Evolutionary conservation across 2,888 invertebrate genomes (phyloP).

Genomic region (Chymomyza fuscimana): DNA sequence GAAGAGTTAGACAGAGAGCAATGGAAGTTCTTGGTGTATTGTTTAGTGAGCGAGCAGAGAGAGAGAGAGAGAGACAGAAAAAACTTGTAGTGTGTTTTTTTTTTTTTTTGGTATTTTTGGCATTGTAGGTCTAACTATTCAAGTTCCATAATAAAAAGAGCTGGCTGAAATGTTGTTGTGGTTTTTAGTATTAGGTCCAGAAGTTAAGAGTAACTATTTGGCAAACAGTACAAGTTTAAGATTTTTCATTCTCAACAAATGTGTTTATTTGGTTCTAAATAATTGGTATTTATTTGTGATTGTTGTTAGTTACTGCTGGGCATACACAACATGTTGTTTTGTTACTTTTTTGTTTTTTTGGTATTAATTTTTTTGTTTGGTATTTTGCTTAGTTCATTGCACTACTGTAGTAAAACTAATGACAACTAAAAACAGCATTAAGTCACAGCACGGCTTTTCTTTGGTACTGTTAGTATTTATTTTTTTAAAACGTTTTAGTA

Average conservation of each 20-base stretch:
- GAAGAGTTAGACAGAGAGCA: conserved; percentile 7
- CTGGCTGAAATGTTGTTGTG: conserved; percentile 49
- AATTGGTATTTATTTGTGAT: conserved; percentile 66
- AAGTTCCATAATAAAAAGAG: conserved; percentile 10
- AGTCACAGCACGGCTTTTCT: conserved; percentile 49
- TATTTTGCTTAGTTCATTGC: conserved; percentile 48
- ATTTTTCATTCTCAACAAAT: conserved; percentile 52
- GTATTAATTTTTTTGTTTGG: conserved; percentile 30
- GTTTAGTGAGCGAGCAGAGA: neutral
- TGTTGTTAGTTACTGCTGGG: conserved; percentile 32
- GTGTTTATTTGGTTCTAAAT: conserved; percentile 53
- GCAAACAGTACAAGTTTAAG: conserved; percentile 53
- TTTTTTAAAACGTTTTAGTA: conserved; percentile 23
- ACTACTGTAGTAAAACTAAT: conserved; percentile 73
- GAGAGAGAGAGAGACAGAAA: neutral
- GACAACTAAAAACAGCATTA: conserved; percentile 70
- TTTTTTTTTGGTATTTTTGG: neutral
- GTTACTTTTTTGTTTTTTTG: conserved; percentile 37
- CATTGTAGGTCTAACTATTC: neutral
- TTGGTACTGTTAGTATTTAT: conserved; percentile 16
- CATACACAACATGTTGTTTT: conserved; percentile 33
- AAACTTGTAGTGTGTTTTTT: neutral
- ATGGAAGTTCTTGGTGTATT: neutral
- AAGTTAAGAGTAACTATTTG: conserved; percentile 52
- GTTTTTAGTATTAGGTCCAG: conserved; percentile 34